phyloP scores from a whole-genome alignment of 2,113 vertebrate genomes.

The Rhynchopsitta pachyrhyncha region DNA sequence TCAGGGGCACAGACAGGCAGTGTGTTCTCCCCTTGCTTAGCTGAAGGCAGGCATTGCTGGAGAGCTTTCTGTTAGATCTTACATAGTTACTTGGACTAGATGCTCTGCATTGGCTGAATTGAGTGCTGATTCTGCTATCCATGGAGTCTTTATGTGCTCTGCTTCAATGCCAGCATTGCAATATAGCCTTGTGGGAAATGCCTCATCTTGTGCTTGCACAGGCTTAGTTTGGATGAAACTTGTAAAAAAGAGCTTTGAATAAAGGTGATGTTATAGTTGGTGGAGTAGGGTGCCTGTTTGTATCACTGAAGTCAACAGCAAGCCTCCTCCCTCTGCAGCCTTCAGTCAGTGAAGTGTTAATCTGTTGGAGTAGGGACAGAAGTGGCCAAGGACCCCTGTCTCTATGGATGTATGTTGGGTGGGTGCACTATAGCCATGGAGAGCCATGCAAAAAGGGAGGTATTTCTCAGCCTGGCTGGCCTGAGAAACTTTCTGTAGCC shows the following conservation, averaged over 20 bases:
- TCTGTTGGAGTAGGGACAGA: not conserved
- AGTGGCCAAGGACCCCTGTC: not conserved
- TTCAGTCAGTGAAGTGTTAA: not conserved
- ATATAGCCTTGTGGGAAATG: not conserved
- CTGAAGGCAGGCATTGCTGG: not conserved
- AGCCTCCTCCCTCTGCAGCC: not conserved
- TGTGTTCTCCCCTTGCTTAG: not conserved
- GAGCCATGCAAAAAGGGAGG: not conserved
- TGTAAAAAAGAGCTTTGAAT: not conserved
- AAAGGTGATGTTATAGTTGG: not conserved
- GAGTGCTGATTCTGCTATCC: not conserved
- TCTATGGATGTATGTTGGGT: rapidly evolving
- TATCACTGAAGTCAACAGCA: not conserved
- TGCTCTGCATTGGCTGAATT: not conserved
- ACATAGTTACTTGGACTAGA: not conserved
- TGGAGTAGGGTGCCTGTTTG: not conserved
- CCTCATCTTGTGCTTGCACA: not conserved
- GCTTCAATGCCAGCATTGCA: not conserved
- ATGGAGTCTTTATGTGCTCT: not conserved
- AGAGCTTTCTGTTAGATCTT: not conserved
- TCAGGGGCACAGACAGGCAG: not conserved
- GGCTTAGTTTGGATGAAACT: not conserved
- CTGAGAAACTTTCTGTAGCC: not conserved
- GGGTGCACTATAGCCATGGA: rapidly evolving
- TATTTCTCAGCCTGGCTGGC: not conserved